Base-by-base conservation (phyloP, 2,113 vertebrate genomes). In the Phalacrocorax carbo region DNA sequence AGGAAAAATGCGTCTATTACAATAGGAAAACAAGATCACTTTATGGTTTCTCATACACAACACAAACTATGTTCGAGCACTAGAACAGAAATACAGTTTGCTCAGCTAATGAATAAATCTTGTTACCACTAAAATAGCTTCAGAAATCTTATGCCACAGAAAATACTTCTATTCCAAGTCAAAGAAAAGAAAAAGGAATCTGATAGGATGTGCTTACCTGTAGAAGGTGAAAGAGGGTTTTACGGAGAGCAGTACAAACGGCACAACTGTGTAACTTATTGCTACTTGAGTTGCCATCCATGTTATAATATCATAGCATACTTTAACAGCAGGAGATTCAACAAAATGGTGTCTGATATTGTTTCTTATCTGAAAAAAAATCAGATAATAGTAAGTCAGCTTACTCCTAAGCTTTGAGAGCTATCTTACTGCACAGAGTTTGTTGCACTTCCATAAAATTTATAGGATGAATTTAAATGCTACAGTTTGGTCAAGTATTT, bases 191-290 rank as follows among this genome's bases (percentile, higher is more conserved):
- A 44, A 73, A 46, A 49, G n/a, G 17, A 55, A 79, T 70, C 4
- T 64, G 18, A 22, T 13, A 77, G 46, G 66, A 68, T 5, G 12
- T 62, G 61, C 98, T 98, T 96, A 99, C 99, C 99, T 99, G 98
- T 99, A 99, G 97, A 99, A 99, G 90, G 97, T 98, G 42, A 99
- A 94, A 2, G 99, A 99, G 3, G 99, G 98, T 93, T 98, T 99
- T 72, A 99, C 96, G 48, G 99, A 98, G 32, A 99, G 98, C 78
- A 99, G 98, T 55, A 99, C 99, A 85, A 99, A 99, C 5, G 99
- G 99, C 70, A 99, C 99, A 1, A 99, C 99, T 18, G 99, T 99
- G 97, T 99, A 99, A 96, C 99, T 99, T 82, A 99, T 98, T 96
- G 99, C 99, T 42, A 99, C 86, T 97, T 99, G 99, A 65, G 99